Conservation (phyloP, 2,797 vertebrate genomes). For the Poeciliopsis turneri region DNA sequence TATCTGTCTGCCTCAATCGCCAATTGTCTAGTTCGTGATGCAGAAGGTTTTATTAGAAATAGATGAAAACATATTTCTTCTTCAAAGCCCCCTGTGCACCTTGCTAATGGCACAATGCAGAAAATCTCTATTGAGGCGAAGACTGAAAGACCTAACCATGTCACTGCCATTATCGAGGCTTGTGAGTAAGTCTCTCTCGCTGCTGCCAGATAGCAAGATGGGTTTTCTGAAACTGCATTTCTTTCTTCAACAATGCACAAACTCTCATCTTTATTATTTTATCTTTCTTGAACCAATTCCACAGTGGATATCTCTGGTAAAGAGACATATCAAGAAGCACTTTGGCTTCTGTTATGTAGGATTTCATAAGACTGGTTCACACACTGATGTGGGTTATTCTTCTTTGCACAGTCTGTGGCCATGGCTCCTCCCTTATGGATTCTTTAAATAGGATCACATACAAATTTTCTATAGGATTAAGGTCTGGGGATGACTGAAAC, state of each 20-base stretch:
- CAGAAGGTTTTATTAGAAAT: slow-evolving; percentile 53
- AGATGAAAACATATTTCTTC: slow-evolving; percentile 56
- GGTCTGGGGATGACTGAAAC: background rate
- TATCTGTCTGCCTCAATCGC: slow-evolving; percentile 69
- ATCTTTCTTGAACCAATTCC: background rate
- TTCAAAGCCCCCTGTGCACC: slow-evolving; percentile 20
- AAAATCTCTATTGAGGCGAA: slow-evolving; percentile 41
- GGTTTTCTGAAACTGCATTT: slow-evolving; percentile 10
- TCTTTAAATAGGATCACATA: background rate
- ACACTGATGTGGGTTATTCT: background rate
- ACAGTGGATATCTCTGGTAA: background rate
- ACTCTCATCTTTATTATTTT: slow-evolving; percentile 28
- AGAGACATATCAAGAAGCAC: background rate
- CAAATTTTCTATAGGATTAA: background rate
- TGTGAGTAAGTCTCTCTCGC: slow-evolving; percentile 30
- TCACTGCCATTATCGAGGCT: slow-evolving; percentile 28
- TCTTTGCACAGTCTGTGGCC: background rate
- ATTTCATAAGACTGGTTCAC: background rate
- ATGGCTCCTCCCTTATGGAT: background rate
- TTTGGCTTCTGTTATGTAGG: background rate
- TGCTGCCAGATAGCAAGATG: slow-evolving; percentile 14
- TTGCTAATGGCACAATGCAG: slow-evolving; percentile 40
- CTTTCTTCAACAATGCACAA: slow-evolving; percentile 24
- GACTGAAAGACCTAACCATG: slow-evolving; percentile 38
- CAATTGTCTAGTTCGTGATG: slow-evolving; percentile 66